These are phyloP conservation scores for Drosophila greeni DNA, from an alignment of 2,888 invertebrate species.

Conservation along the genomic window DNA sequence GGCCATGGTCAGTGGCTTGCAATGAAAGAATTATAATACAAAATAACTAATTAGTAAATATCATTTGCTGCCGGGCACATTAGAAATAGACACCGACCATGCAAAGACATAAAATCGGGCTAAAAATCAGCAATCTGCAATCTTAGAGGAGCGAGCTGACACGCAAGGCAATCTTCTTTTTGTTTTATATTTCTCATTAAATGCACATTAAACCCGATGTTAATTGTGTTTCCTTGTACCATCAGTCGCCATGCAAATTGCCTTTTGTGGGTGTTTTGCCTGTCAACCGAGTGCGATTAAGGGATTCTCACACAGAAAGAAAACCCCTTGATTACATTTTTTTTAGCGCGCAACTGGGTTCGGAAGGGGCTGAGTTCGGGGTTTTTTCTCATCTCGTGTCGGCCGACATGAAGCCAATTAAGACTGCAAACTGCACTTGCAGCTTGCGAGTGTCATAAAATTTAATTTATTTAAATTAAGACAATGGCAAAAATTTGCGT, in stretches of 20 bases:
- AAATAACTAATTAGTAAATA: slow-evolving; percentile 45
- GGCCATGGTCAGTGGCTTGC: slow-evolving; percentile 55
- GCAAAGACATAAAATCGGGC: slow-evolving; percentile 43
- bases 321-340: slow-evolving; percentile 16
- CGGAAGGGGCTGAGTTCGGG: background rate
- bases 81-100: slow-evolving; percentile 32
- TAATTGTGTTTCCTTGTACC: slow-evolving; percentile 45
- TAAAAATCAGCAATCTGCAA: slow-evolving; percentile 25
- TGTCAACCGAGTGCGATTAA: slow-evolving; percentile 27
- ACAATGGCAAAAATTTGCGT: slow-evolving; percentile 67
- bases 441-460: slow-evolving; percentile 71
- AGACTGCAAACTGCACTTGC: slow-evolving; percentile 63
- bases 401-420: slow-evolving; percentile 76
- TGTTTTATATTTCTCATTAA: slow-evolving; percentile 41
- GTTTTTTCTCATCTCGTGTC: slow-evolving; percentile 43
- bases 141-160: slow-evolving; percentile 3
- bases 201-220: slow-evolving; percentile 40
- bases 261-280: slow-evolving; percentile 24
- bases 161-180: slow-evolving; percentile 29
- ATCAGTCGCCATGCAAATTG: slow-evolving; percentile 37
- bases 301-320: slow-evolving; percentile 11
- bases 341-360: background rate
- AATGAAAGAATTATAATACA: slow-evolving; percentile 32
- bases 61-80: slow-evolving; percentile 23
- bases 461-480: slow-evolving; percentile 75